Conservation (phyloP, 2,888 invertebrate species). For the Eupithecia subumbrata region DNA sequence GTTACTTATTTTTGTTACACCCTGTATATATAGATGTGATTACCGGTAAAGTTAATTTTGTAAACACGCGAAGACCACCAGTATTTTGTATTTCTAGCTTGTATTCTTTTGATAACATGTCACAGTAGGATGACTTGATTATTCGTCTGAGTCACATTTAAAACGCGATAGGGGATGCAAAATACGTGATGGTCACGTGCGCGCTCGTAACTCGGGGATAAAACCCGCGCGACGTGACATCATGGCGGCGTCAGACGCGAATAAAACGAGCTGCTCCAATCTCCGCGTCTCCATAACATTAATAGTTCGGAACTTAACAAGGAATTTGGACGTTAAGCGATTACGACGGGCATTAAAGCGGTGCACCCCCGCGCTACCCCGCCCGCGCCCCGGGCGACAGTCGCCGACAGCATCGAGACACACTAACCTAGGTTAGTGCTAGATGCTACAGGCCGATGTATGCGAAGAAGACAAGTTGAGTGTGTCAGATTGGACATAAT, state of each 20-base stretch:
- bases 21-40: too few species aligned
- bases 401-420: not conserved
- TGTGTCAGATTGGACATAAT: too few species aligned
- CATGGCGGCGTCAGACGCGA: conserved; percentile 26
- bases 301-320: conserved; percentile 34
- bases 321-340: conserved; percentile 31
- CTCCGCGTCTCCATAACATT: conserved; percentile 31
- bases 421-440: not conserved
- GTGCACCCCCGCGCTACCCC: not conserved
- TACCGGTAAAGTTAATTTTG: not conserved
- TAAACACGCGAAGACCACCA: not conserved
- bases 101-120: not conserved
- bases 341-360: conserved; percentile 28
- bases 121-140: not conserved
- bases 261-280: conserved; percentile 29
- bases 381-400: not conserved
- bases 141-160: not conserved
- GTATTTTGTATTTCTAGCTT: not conserved
- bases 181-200: conserved; percentile 7
- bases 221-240: conserved; percentile 18
- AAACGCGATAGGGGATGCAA: not conserved
- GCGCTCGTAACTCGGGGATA: conserved; percentile 8
- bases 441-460: not conserved
- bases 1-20: too few species aligned
- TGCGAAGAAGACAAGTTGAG: not conserved